Conservation (phyloP, 1,140 invertebrate species). For the Thaumetopoea pityocampa region DNA sequence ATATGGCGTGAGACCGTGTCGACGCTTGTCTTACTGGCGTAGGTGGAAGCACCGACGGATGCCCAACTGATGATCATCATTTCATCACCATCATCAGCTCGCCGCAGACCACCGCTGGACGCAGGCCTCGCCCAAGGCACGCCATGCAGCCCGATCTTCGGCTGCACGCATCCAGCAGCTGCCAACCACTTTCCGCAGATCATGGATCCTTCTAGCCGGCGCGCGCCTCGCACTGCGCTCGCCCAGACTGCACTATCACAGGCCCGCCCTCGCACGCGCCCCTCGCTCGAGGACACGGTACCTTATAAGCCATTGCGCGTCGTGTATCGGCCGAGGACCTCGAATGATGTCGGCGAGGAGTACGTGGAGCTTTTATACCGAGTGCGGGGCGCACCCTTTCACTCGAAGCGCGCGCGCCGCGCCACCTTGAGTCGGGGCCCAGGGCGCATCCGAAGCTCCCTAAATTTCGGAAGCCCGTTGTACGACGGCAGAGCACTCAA, state of each 20-base stretch:
- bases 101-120: too few relatives aligned
- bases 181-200: too few relatives aligned
- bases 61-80: too few relatives aligned
- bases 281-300: slow-evolving; percentile 24
- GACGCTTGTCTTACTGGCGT: too few relatives aligned
- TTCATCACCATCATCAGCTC: too few relatives aligned
- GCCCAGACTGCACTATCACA: not conserved
- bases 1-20: too few relatives aligned
- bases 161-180: too few relatives aligned
- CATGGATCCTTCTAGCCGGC: too few relatives aligned
- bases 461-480: not conserved
- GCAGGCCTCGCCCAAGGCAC: too few relatives aligned
- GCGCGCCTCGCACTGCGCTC: not conserved
- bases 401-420: slow-evolving; percentile 36
- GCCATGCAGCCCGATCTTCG: too few relatives aligned
- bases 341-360: slow-evolving; percentile 53
- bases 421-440: slow-evolving; percentile 48
- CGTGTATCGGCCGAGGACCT: slow-evolving; percentile 40
- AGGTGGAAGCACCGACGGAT: too few relatives aligned
- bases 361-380: slow-evolving; percentile 57
- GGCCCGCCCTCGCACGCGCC: not conserved
- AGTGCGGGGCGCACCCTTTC: slow-evolving; percentile 61
- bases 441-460: slow-evolving; percentile 32
- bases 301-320: slow-evolving; percentile 65
- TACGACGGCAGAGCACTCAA: too few relatives aligned